Conservation (phyloP, 2,888 invertebrate species). For the Boloria selene region DNA sequence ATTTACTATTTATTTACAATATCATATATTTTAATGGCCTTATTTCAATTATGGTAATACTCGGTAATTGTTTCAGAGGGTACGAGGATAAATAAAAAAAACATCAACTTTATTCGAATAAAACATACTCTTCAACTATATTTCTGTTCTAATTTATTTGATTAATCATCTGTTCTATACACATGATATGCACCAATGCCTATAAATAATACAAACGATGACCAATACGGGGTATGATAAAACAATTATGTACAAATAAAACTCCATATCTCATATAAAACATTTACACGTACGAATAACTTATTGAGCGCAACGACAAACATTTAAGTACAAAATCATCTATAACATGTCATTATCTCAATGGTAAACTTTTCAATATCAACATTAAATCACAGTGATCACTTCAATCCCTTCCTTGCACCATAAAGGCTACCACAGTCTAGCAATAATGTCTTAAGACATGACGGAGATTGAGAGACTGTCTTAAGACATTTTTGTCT, state of each 20-base stretch:
- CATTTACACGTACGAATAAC: conserved; percentile 32
- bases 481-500: conserved; percentile 18
- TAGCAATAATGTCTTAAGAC: conserved; percentile 21
- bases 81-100: conserved; percentile 12
- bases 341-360: conserved; percentile 42
- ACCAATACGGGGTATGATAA: conserved; percentile 65
- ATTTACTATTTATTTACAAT: not conserved
- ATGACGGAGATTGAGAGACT: not conserved
- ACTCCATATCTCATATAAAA: conserved; percentile 32
- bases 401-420: conserved; percentile 44
- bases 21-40: too few species aligned
- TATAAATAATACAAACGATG: conserved; percentile 80
- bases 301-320: conserved; percentile 40
- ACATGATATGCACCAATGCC: conserved; percentile 83
- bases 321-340: conserved; percentile 17
- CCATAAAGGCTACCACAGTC: conserved; percentile 22
- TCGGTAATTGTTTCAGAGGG: not conserved
- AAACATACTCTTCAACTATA: conserved; percentile 66
- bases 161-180: conserved; percentile 82
- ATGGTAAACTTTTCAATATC: conserved; percentile 51
- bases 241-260: conserved; percentile 58
- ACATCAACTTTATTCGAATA: conserved; percentile 46
- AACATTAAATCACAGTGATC: conserved; percentile 71
- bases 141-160: conserved; percentile 80
- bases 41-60: too few species aligned